These are phyloP conservation scores for Argentina silus DNA, from an alignment of 2,797 vertebrate species.

Conservation along the genomic window DNA sequence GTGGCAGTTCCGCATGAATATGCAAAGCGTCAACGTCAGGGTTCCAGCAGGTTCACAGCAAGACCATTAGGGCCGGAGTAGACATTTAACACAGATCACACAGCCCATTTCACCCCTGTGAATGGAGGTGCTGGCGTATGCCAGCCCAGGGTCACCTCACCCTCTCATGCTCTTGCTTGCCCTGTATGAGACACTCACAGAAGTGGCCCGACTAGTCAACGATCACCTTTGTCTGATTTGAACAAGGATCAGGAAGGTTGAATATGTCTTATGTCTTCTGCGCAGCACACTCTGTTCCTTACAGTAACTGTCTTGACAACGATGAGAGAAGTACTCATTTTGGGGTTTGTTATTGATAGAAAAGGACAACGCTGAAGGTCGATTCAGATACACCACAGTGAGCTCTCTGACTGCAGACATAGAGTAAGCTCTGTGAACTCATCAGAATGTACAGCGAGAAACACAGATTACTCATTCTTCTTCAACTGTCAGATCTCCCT, in stretches of 20 bases:
- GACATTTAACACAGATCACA: conserved; percentile 53
- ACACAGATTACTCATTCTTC: neutral
- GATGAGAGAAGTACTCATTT: neutral
- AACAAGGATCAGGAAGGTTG: conserved; percentile 27
- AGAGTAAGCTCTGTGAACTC: neutral
- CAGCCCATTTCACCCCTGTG: conserved; percentile 37
- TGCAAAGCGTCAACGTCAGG: conserved; percentile 42
- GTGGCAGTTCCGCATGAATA: conserved; percentile 44
- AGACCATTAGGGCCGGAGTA: conserved; percentile 13
- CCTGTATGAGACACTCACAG: neutral
- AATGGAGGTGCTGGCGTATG: conserved; percentile 27
- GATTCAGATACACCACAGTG: neutral
- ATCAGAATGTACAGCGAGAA: conserved; percentile 1
- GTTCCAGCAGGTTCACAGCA: conserved; percentile 31
- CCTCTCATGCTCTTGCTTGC: neutral
- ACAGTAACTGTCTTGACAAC: neutral
- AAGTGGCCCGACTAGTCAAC: conserved; percentile 3
- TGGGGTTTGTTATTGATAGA: neutral
- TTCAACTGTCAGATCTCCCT: neutral
- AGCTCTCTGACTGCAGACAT: neutral
- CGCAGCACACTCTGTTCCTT: neutral
- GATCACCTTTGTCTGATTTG: conserved; percentile 30
- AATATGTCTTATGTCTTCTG: conserved; percentile 4
- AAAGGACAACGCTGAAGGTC: neutral
- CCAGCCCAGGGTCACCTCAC: conserved; percentile 1